Percentiles rank a stretch among this genome's conserved stretches.
These are phyloP conservation scores for Rhaphigaster nebulosa DNA, from an alignment of 2,888 invertebrate species.

Conservation along the genomic window DNA sequence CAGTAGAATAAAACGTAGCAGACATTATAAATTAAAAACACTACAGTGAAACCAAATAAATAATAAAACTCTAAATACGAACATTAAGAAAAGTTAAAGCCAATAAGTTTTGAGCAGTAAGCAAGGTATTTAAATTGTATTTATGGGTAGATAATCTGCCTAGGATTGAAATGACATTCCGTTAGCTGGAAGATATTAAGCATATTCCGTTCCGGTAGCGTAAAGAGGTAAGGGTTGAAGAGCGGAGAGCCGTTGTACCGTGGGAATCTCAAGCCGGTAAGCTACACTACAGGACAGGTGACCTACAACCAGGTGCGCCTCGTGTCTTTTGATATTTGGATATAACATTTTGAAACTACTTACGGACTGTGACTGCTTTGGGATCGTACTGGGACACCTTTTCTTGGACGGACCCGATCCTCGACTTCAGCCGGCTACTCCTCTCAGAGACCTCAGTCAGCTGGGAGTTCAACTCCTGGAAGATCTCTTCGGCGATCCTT, in stretches of 20 bases:
- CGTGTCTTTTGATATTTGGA: background rate
- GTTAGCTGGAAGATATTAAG: background rate
- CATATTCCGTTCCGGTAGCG: background rate
- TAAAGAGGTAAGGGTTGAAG: background rate
- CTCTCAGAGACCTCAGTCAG: slow-evolving; percentile 81
- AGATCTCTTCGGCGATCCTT: slow-evolving; percentile 87
- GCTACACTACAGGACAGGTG: slow-evolving; percentile 24
- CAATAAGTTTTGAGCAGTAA: background rate
- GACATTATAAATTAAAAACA: no score
- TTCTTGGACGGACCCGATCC: slow-evolving; percentile 79
- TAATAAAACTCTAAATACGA: background rate
- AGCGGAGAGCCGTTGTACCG: background rate
- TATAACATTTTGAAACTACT: slow-evolving; percentile 72
- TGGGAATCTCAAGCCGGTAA: slow-evolving; percentile 16
- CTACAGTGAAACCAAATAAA: background rate
- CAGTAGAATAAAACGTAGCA: no score
- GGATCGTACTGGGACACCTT: slow-evolving; percentile 84
- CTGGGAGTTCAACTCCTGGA: slow-evolving; percentile 83
- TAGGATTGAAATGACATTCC: background rate
- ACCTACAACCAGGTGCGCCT: slow-evolving; percentile 20
- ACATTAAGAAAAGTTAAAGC: no score
- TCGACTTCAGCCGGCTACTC: slow-evolving; percentile 78
- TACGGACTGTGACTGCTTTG: slow-evolving; percentile 93
- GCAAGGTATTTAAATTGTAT: background rate
- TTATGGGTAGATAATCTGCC: background rate